A percentile compares a stretch with the other conserved stretches of the same genome.
These are phyloP conservation scores for Stictonetta naevosa DNA, from an alignment of 2,113 vertebrate species.

Conservation along the genomic window DNA sequence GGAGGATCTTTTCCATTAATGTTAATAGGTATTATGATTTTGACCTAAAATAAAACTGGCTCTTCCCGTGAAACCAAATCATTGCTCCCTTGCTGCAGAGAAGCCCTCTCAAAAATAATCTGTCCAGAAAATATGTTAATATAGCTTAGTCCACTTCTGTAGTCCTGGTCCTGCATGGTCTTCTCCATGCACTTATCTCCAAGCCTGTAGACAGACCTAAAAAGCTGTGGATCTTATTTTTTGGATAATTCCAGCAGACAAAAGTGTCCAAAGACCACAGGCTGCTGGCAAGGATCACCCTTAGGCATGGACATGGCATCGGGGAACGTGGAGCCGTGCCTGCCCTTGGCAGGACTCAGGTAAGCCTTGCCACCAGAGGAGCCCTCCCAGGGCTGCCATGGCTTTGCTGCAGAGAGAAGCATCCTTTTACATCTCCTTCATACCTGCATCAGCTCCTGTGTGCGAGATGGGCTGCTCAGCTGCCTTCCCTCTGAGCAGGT, in stretches of 20 bases:
- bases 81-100: background rate
- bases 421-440: background rate
- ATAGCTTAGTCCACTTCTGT: background rate
- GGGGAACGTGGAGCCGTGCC: background rate
- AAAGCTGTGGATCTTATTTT: background rate
- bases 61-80: background rate
- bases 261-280: background rate
- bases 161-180: background rate
- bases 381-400: background rate
- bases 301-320: background rate
- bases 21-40: background rate
- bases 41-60: background rate
- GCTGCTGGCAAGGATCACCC: background rate
- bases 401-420: background rate
- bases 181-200: background rate
- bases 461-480: background rate
- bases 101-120: background rate
- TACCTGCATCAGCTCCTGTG: background rate
- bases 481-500: background rate
- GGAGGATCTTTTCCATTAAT: background rate
- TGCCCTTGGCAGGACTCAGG: background rate
- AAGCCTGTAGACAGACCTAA: background rate
- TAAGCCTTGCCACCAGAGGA: background rate
- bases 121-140: background rate
- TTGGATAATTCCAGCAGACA: background rate